phyloP scores from a whole-genome alignment of 2,888 invertebrate genomes.

The Thecocarcelia acutangulata region DNA sequence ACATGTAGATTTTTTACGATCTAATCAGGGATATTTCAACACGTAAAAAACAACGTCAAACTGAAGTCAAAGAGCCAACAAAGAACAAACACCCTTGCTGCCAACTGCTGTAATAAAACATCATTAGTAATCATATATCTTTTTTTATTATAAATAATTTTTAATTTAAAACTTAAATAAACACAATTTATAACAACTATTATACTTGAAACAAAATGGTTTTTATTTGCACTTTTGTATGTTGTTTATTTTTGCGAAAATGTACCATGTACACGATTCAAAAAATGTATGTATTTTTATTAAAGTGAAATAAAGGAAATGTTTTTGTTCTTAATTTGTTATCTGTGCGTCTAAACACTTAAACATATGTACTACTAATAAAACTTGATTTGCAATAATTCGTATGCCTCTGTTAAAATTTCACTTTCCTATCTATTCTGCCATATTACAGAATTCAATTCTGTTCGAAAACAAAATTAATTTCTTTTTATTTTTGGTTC shows the following conservation, averaged over 20 bases:
- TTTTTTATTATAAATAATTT: slow-evolving; percentile 39
- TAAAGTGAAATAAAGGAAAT: neutral
- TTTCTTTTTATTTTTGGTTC: no score
- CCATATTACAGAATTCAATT: no score
- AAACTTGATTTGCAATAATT: slow-evolving; percentile 65
- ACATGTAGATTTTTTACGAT: slow-evolving; percentile 81
- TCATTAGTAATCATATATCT: slow-evolving; percentile 47
- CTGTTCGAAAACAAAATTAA: no score
- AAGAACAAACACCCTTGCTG: slow-evolving; percentile 81
- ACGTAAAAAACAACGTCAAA: slow-evolving; percentile 81
- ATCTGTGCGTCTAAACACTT: neutral
- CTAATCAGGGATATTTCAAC: slow-evolving; percentile 82
- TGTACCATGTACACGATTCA: no score
- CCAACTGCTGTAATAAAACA: slow-evolving; percentile 80
- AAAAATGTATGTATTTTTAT: slow-evolving; percentile 25
- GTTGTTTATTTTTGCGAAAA: slow-evolving; percentile 19
- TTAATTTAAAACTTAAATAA: slow-evolving; percentile 60
- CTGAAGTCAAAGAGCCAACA: slow-evolving; percentile 81
- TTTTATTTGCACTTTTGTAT: slow-evolving; percentile 31
- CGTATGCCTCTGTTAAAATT: slow-evolving; percentile 57
- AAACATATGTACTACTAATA: slow-evolving; percentile 42
- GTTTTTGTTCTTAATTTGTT: neutral
- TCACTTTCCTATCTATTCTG: slow-evolving; percentile 34
- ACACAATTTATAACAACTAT: slow-evolving; percentile 55
- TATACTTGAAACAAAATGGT: slow-evolving; percentile 28